phyloP scores from a whole-genome alignment of 2,888 invertebrate genomes.

The Stegophylla sp. region DNA sequence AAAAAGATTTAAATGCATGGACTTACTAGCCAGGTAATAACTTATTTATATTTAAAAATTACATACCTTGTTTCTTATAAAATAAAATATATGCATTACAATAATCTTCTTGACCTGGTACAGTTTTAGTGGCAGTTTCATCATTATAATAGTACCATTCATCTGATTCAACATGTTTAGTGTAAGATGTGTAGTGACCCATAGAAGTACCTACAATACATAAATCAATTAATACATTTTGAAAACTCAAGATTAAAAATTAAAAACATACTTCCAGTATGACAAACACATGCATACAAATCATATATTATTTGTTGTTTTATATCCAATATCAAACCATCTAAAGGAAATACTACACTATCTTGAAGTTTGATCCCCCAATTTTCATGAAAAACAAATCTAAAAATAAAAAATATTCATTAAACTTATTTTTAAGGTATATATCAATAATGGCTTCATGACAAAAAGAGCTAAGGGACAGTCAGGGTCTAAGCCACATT shows the following conservation, averaged over 20 bases:
- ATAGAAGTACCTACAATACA: constrained; percentile 68
- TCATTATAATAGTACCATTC: constrained; percentile 73
- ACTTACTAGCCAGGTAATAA: too few relatives aligned
- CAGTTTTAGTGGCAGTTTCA: constrained; percentile 68
- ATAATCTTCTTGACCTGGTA: constrained; percentile 70
- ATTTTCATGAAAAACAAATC: constrained; percentile 72
- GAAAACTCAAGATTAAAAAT: background rate
- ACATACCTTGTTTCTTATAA: constrained; percentile 69
- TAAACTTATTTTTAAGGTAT: background rate
- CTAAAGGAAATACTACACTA: constrained; percentile 70
- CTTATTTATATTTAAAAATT: background rate
- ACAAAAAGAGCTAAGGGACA: too few relatives aligned
- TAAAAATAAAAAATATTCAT: constrained; percentile 63
- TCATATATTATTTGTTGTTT: constrained; percentile 67
- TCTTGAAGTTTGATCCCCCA: constrained; percentile 72
- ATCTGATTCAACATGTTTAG: constrained; percentile 69
- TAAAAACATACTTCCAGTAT: constrained; percentile 69
- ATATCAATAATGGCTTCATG: too few relatives aligned
- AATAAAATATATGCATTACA: constrained; percentile 72
- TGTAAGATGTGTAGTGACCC: constrained; percentile 72
- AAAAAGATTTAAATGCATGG: too few relatives aligned
- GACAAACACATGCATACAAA: constrained; percentile 72
- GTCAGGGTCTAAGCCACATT: too few relatives aligned
- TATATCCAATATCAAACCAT: constrained; percentile 68
- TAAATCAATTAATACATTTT: constrained; percentile 26